Conservation (phyloP, 2,888 invertebrate species). For the Taphrorychus bicolor region DNA sequence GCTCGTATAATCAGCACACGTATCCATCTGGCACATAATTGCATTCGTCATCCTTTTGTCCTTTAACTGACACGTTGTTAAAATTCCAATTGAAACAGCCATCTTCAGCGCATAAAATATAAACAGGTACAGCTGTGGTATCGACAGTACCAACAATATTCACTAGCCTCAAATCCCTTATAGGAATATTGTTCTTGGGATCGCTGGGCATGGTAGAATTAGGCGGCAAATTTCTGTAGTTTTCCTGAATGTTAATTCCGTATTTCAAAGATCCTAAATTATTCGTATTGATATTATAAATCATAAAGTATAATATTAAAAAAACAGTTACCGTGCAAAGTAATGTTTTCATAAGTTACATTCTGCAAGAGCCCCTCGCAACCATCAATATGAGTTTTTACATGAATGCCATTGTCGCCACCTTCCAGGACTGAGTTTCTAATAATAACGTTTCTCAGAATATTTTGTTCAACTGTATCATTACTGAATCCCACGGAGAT, state of each 20-base stretch:
- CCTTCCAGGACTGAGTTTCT: constrained; percentile 25
- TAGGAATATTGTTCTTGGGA: constrained; percentile 41
- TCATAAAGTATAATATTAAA: no score
- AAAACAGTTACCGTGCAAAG: constrained; percentile 3
- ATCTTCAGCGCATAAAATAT: constrained; percentile 40
- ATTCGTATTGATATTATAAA: not conserved
- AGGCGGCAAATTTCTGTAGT: constrained; percentile 36
- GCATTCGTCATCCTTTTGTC: constrained; percentile 28
- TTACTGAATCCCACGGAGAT: constrained; percentile 41
- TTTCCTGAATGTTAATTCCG: constrained; percentile 43
- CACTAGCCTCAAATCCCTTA: constrained; percentile 28
- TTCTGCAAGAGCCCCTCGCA: constrained; percentile 29
- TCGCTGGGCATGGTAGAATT: constrained; percentile 22
- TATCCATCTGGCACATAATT: constrained; percentile 25
- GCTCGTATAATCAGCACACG: constrained; percentile 14
- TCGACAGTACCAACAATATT: constrained; percentile 30
- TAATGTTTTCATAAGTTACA: constrained; percentile 41
- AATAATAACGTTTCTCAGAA: constrained; percentile 33
- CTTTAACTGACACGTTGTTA: constrained; percentile 27
- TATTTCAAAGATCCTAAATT: constrained; percentile 16
- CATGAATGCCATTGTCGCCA: constrained; percentile 42
- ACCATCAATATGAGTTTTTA: constrained; percentile 43
- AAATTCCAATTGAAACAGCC: constrained; percentile 40
- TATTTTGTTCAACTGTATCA: constrained; percentile 22
- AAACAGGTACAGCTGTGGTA: constrained; percentile 27